phyloP scores from a whole-genome alignment of 1,140 invertebrate species.

The Drosophila punjabiensis region DNA sequence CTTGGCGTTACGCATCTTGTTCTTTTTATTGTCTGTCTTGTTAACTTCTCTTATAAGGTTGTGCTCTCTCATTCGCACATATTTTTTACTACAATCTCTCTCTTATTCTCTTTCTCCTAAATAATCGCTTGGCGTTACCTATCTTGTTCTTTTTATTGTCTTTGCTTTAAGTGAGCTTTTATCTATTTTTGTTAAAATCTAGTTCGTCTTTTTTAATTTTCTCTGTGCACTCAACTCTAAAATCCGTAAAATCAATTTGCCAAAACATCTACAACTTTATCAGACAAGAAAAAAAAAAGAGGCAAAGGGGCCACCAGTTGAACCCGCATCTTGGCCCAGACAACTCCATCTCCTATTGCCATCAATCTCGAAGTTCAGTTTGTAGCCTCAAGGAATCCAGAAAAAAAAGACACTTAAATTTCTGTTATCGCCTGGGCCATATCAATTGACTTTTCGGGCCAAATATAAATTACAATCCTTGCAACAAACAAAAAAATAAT shows the following conservation, averaged over 20 bases:
- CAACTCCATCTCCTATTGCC: slow-evolving; percentile 65
- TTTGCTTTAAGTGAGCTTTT: neutral
- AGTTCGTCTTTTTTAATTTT: neutral
- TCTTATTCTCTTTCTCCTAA: neutral
- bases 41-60: too few relatives aligned
- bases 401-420: slow-evolving; percentile 64
- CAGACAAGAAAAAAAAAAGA: slow-evolving; percentile 20
- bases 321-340: slow-evolving; percentile 65
- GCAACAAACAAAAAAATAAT: slow-evolving; percentile 12
- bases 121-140: neutral
- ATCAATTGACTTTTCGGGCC: slow-evolving; percentile 81
- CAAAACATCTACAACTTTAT: slow-evolving; percentile 82
- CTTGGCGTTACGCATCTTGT: neutral
- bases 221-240: slow-evolving; percentile 30
- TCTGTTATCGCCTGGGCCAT: slow-evolving; percentile 71
- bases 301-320: slow-evolving; percentile 36
- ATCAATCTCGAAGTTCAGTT: slow-evolving; percentile 55
- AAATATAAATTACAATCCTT: slow-evolving; percentile 69
- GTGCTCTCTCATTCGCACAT: too few relatives aligned
- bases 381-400: slow-evolving; percentile 30
- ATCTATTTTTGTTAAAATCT: neutral
- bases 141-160: neutral
- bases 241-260: slow-evolving; percentile 82
- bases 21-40: neutral
- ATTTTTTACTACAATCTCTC: too few relatives aligned